Conservation (phyloP, 2,113 vertebrate species). For the Andinoacara biseriatus region DNA sequence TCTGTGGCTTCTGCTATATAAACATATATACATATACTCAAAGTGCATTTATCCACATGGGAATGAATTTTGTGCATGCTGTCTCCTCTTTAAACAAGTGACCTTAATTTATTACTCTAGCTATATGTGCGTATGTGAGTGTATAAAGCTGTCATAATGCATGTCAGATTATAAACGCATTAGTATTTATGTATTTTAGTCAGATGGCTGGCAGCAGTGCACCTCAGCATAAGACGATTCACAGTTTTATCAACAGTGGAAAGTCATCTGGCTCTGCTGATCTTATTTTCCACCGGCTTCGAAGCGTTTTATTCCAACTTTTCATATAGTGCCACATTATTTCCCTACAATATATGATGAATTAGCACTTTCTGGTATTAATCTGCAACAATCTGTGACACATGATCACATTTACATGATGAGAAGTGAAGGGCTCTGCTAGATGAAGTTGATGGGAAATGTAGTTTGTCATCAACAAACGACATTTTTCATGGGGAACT, state of each 20-base stretch:
- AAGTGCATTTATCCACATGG: background rate
- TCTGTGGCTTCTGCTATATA: background rate
- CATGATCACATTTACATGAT: constrained; percentile 40
- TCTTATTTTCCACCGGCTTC: constrained; percentile 28
- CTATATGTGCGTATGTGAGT: background rate
- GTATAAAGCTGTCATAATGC: background rate
- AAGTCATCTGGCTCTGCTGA: constrained; percentile 40
- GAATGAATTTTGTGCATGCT: background rate
- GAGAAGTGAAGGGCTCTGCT: constrained; percentile 6
- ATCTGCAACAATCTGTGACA: constrained; percentile 44
- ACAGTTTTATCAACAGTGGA: constrained; percentile 45
- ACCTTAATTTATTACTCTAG: background rate
- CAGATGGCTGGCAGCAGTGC: constrained; percentile 25
- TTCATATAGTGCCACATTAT: constrained; percentile 28
- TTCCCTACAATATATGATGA: constrained; percentile 42
- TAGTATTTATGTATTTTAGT: constrained; percentile 41
- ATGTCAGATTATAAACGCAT: constrained; percentile 26
- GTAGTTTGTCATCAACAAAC: background rate
- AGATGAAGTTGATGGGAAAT: constrained; percentile 54
- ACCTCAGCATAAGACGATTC: constrained; percentile 51
- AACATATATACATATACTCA: background rate
- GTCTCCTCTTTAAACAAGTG: background rate
- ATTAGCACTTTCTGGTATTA: constrained; percentile 44
- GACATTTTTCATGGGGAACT: background rate
- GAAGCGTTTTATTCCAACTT: constrained; percentile 30